Percentiles rank a stretch among this genome's conserved stretches.
phyloP scores from a whole-genome alignment of 1,140 invertebrate genomes.

The Hyposmocoma kahamanoa region DNA sequence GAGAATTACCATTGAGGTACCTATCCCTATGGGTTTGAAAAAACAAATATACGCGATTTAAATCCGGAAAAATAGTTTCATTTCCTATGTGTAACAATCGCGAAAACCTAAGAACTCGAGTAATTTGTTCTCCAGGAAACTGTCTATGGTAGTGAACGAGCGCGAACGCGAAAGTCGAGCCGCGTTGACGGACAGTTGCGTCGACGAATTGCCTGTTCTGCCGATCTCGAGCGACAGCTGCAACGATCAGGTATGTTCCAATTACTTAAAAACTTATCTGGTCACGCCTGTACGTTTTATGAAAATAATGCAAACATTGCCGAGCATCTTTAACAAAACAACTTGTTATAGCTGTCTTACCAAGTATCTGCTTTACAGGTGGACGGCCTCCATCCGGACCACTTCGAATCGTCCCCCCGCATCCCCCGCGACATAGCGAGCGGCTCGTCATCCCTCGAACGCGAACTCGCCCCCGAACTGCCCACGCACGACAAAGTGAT shows the following conservation, averaged over 20 bases:
- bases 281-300: too few species aligned
- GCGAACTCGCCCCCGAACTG: conserved; percentile 34
- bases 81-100: too few species aligned
- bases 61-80: too few species aligned
- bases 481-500: conserved; percentile 9
- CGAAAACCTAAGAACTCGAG: too few species aligned
- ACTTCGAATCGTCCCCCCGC: conserved; percentile 28
- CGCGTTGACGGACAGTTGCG: conserved; percentile 54
- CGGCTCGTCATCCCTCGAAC: conserved; percentile 50
- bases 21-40: too few species aligned
- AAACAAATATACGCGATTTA: too few species aligned
- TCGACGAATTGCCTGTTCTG: conserved; percentile 39
- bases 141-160: conserved; percentile 29
- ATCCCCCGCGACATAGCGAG: conserved; percentile 32
- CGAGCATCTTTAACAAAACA: too few species aligned
- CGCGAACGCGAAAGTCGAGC: conserved; percentile 20
- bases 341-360: too few species aligned
- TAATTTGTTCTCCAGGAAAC: conserved; percentile 35
- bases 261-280: too few species aligned
- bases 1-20: too few species aligned
- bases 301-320: too few species aligned
- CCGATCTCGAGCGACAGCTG: conserved; percentile 3
- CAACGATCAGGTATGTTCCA: conserved; percentile 24
- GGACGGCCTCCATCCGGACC: conserved; percentile 39
- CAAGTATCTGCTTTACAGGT: too few species aligned